A percentile compares a stretch with the other conserved stretches of the same genome.
phyloP scores from a whole-genome alignment of 2,113 vertebrate genomes.

The Furnarius figulus region DNA sequence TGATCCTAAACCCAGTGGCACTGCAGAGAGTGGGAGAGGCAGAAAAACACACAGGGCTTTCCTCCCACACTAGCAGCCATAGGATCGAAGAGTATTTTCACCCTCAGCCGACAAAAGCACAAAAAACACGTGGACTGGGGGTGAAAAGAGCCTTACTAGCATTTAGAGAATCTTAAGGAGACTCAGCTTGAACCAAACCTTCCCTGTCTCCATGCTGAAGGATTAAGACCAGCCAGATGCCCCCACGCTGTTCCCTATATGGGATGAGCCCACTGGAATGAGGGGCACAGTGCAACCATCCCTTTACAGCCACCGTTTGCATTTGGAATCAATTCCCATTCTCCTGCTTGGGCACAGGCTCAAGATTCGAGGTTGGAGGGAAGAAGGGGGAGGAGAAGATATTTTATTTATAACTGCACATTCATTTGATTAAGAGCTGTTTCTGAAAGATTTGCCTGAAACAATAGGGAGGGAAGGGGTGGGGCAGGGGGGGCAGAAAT shows the following conservation, averaged over 20 bases:
- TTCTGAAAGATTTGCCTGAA: background rate
- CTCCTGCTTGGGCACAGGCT: background rate
- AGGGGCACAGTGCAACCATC: background rate
- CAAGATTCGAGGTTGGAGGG: background rate
- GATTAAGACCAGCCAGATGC: background rate
- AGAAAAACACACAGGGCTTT: background rate
- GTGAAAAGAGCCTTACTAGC: background rate
- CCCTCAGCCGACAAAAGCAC: background rate
- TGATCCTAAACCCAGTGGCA: background rate
- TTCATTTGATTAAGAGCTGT: slow-evolving; percentile 42
- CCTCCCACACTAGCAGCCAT: rapidly evolving
- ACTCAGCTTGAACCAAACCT: background rate
- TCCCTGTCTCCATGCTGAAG: background rate
- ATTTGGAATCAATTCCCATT: background rate
- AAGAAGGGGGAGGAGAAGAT: background rate
- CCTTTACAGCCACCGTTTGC: rapidly evolving
- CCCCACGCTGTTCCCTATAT: background rate
- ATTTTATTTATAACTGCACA: slow-evolving; percentile 38
- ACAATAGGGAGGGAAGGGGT: background rate
- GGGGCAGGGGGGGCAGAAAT: no score
- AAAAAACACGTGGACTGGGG: rapidly evolving
- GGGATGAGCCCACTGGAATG: background rate
- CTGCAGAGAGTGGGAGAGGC: background rate
- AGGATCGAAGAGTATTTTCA: background rate
- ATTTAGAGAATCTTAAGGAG: background rate